Evolutionary conservation across 2,797 vertebrate species (phyloP), one percentile per base, ranked within the genome.

Genomic region (Glossophaga mutica): DNA sequence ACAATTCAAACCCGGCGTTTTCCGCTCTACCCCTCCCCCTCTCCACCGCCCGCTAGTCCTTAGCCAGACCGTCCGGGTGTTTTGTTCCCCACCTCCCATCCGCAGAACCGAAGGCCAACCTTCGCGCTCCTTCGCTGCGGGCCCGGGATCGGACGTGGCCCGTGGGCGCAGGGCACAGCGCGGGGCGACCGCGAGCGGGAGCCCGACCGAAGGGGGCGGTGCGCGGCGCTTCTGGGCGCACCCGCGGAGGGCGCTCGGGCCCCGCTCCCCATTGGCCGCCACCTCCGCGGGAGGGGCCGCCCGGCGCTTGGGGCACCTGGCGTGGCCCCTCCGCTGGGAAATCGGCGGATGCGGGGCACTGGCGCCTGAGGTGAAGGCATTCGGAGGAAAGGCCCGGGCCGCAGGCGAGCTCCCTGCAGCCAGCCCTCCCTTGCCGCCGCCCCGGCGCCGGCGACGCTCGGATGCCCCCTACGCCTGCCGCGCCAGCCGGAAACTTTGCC

Each of bases 231-330:
- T 96, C 83, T 29, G 81, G 96, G 96, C 97, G 89, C 87, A 37
- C 96, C 29, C 94, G 93, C 62, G 48, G 86, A 81, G 95, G 94
- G 87, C 91, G 96, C 94, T 78, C 24, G 95, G 94, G 96, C 95
- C 95, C 84, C 6, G 96, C 95, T 98, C 97, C 95, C 87, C 94
- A 98, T 98, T 98, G 98, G 97, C 97, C 97, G 91, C 96, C 90
- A 88, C 95, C 94, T 85, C 48, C 16, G 94, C 96, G 95, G 97
- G 97, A 93, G 97, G 97, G 96, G 96, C 98, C 70, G 97, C 96
- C 94, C 94, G 67, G 90, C 84, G 70, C 34, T 71, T 21, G 22
- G 82, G 76, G 91, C 98, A 98, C 98, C 98, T 97, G 98, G 98
- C 96, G 94, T 98, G 96, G 96, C 96, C 97, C 97, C 96, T 98